Base-by-base conservation (phyloP, 2,888 invertebrate genomes). In the Spicauda simplicius region DNA sequence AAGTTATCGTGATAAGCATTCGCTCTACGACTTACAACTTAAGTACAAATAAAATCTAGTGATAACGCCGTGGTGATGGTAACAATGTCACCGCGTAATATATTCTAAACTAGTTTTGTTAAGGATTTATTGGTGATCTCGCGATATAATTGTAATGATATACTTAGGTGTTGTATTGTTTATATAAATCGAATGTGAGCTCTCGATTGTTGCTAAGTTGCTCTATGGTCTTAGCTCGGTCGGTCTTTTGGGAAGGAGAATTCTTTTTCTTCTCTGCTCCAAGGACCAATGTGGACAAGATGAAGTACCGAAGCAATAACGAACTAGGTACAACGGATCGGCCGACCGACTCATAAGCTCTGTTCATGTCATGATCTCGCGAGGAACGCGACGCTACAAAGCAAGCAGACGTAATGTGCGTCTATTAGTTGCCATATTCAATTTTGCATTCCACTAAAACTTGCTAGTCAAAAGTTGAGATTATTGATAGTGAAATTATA, bases 81-180 rank as follows among this genome's bases (percentile, higher is more conserved):
- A 18, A 25, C 0, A 33, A 48, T 16, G 14, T 58, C 54, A n/a
- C 45, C 54, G 30, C 59, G 65, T 65, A 59, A 59, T 59, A 65
- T 65, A 65, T 65, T 65, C 65, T 65, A 65, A 65, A 65, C 59
- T 65, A 65, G 65, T 59, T 59, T 65, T 54, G 52, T 65, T 65
- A 65, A 65, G 65, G 30, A 20, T 53, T 57, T 58, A 56, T 64
- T 18, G 50, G 19, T 10, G 14, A 54, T n/a, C 45, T 53, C 52
- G 59, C 57, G 20, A 54, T 3, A 41, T 41, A 41, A 41, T 41
- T 60, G 45, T 66, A 59, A 59, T 33, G 60, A 33, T 25, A 60
- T 61, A 41, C 33, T 25, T 60, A 53, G 25, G 54, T 58, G 60
- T 45, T 59, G 54, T 55, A 30, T 19, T 59, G 48, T 66, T 55